Conservation (phyloP, 2,888 invertebrate species). For the Nineta flava region DNA sequence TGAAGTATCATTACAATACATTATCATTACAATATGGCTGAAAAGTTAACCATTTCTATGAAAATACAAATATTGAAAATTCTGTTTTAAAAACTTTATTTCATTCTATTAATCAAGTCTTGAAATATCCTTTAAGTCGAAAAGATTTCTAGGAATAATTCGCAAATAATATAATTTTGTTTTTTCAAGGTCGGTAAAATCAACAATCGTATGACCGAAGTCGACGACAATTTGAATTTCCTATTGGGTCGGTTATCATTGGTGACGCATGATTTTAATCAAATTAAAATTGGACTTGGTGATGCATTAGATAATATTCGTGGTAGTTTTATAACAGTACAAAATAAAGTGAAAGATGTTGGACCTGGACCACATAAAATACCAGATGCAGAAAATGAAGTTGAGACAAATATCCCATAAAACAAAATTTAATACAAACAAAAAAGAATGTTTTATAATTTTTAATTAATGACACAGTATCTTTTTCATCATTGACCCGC, state of each 20-base stretch:
- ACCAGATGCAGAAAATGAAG: slow-evolving; percentile 12
- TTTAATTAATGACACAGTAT: too few relatives aligned
- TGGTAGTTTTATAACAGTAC: slow-evolving; percentile 44
- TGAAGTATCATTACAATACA: not conserved
- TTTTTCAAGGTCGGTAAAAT: slow-evolving; percentile 50
- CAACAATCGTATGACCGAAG: slow-evolving; percentile 57
- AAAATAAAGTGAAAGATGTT: slow-evolving; percentile 33
- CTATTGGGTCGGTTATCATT: slow-evolving; percentile 61
- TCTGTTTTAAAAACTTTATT: too few relatives aligned
- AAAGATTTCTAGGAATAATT: too few relatives aligned
- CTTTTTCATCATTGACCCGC: too few relatives aligned
- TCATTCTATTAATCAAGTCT: too few relatives aligned
- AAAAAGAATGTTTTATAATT: too few relatives aligned
- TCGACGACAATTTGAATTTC: slow-evolving; percentile 70
- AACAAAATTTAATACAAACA: too few relatives aligned
- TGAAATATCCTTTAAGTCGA: too few relatives aligned
- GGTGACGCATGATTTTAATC: slow-evolving; percentile 71
- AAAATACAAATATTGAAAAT: too few relatives aligned
- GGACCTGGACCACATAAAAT: slow-evolving; percentile 47
- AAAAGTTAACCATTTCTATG: too few relatives aligned
- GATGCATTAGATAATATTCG: slow-evolving; percentile 55
- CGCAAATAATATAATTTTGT: not conserved
- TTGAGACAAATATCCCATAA: not conserved
- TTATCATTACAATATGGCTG: too few relatives aligned
- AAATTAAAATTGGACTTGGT: slow-evolving; percentile 60